A percentile compares a stretch with the other conserved stretches of the same genome.
phyloP scores from a whole-genome alignment of 2,797 vertebrate genomes.

The Pipistrellus kuhlii region DNA sequence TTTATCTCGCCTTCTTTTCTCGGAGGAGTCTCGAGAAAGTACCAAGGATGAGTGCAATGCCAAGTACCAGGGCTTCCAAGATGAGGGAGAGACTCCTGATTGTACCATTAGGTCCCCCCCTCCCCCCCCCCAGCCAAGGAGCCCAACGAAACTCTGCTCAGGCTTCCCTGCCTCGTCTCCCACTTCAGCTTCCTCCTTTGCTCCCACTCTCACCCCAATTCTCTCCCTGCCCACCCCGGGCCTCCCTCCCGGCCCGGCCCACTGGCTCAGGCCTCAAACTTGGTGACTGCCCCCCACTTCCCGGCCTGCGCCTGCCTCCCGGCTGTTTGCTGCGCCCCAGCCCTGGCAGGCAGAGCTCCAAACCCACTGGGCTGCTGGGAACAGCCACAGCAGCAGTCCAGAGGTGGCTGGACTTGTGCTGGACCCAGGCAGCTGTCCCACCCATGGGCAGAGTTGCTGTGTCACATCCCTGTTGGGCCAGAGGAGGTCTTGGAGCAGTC shows the following conservation, averaged over 20 bases:
- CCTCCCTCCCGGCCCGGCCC: not conserved
- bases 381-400: constrained; percentile 55
- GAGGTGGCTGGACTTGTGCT: constrained; percentile 51
- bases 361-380: not conserved
- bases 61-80: not conserved
- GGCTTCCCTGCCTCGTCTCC: constrained; percentile 11
- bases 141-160: constrained; percentile 50
- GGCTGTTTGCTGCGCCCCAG: constrained; percentile 2
- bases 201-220: constrained; percentile 5
- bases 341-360: not conserved
- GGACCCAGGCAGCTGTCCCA: constrained; percentile 34
- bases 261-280: not conserved
- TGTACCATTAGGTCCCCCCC: not conserved
- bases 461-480: not conserved
- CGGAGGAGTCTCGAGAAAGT: not conserved
- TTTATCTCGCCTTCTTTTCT: constrained; percentile 51
- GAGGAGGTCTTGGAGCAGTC: constrained; percentile 44
- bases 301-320: not conserved
- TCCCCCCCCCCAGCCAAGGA: not conserved
- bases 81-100: constrained; percentile 34
- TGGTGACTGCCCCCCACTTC: not conserved
- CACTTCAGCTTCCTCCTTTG: not conserved
- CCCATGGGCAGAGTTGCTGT: not conserved
- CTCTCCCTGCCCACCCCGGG: not conserved
- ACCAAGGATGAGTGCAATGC: not conserved